Conservation (phyloP, 2,797 vertebrate genomes). For the Sandelia bainsii region DNA sequence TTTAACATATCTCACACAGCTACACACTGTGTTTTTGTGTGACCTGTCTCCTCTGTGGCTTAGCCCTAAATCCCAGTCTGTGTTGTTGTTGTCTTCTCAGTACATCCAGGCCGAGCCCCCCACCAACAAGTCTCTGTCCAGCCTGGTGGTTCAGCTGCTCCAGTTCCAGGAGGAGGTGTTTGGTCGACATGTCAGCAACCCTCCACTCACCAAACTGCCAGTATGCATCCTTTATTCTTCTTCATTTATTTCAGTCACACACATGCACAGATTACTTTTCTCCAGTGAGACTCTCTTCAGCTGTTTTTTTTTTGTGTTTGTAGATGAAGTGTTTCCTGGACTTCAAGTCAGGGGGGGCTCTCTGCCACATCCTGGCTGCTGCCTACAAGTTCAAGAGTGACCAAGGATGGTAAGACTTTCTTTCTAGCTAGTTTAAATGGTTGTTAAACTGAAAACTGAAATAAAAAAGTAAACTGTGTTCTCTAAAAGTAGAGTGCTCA, state of each 20-base stretch:
- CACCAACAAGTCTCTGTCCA: slow-evolving; percentile 98
- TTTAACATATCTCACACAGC: background rate
- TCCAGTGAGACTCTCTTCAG: background rate
- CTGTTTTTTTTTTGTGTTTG: slow-evolving; percentile 33
- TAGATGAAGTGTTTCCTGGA: slow-evolving; percentile 98
- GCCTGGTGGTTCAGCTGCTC: slow-evolving; percentile 96
- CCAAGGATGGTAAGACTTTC: slow-evolving; percentile 95
- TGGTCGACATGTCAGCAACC: slow-evolving; percentile 97
- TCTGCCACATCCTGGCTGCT: slow-evolving; percentile 96
- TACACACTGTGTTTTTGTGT: background rate
- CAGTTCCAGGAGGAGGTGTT: slow-evolving; percentile 99
- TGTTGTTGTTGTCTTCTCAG: slow-evolving; percentile 71
- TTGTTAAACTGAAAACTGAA: background rate
- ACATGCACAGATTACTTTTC: background rate
- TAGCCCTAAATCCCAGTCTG: slow-evolving; percentile 3
- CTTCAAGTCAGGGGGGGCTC: slow-evolving; percentile 95
- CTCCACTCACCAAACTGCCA: slow-evolving; percentile 95
- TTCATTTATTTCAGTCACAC: background rate
- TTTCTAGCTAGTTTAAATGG: slow-evolving; percentile 46
- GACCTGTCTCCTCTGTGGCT: background rate
- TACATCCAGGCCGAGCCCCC: slow-evolving; percentile 98
- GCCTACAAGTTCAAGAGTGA: slow-evolving; percentile 99
- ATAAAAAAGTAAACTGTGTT: background rate
- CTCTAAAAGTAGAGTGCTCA: background rate
- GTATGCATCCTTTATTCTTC: slow-evolving; percentile 72